Base-by-base conservation (phyloP, 2,888 invertebrate species). In the Brachyptera risi region DNA sequence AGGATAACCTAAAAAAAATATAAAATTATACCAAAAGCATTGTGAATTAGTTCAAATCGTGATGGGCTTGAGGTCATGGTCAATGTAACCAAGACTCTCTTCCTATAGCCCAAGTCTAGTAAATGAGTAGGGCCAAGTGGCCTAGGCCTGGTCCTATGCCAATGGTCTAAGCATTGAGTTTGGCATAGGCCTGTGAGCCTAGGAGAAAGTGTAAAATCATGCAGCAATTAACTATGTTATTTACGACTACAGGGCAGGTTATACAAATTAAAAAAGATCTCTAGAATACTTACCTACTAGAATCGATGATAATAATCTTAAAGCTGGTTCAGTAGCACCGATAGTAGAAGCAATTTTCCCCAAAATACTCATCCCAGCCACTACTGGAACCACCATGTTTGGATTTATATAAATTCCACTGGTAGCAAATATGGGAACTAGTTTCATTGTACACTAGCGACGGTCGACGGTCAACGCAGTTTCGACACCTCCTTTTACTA, bases 1-100 rank as follows among this genome's bases (percentile, higher is more conserved):
- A 1, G 89, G 89, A 73, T 90, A 90, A 59, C 88, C 90, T 90
- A 75, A 59, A 79, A 79, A 68, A 44, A 67, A 61, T 58, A 66
- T 65, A 65, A 63, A 3, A 62, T 27, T 19, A 62, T 13, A 54
- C 27, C 40, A 49, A 35, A 63, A 26, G 37, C 56, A 37, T 24
- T 44, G n/a, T 23, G 58, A 37, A 40, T 23, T 21, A 7, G 24
- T 9, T 24, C 15, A 23, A 37, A 56, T 56, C n/a, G n/a, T n/a
- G n/a, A n/a, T n/a, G n/a, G n/a, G n/a, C n/a, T n/a, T n/a, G n/a
- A n/a, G n/a, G n/a, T n/a, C n/a, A n/a, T n/a, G n/a, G n/a, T n/a
- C n/a, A n/a, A n/a, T n/a, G n/a, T n/a, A n/a, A n/a, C n/a, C n/a
- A n/a, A n/a, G n/a, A n/a, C n/a, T n/a, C n/a, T n/a, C n/a, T n/a